phyloP scores from a whole-genome alignment of 2,888 invertebrate species.

The Macaria liturata region DNA sequence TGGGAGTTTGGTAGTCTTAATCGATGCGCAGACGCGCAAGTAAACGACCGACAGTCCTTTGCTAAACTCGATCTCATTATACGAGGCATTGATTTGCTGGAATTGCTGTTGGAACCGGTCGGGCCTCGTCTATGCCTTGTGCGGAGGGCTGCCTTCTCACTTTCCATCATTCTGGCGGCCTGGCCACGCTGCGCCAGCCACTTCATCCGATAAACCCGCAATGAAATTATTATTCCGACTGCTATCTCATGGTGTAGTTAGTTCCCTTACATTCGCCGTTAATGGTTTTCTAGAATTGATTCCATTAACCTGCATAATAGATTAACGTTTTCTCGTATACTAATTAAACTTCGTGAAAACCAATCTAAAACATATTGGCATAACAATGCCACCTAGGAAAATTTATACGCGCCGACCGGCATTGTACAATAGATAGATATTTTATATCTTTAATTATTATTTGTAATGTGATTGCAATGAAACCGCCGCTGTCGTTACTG shows the following conservation, averaged over 20 bases:
- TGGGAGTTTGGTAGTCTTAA: slow-evolving; percentile 63
- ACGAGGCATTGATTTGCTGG: slow-evolving; percentile 62
- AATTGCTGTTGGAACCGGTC: slow-evolving; percentile 68
- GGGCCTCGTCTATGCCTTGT: slow-evolving; percentile 51
- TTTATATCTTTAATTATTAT: slow-evolving; percentile 7
- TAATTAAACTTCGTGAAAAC: background rate
- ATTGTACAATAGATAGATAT: slow-evolving; percentile 2
- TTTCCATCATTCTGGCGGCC: slow-evolving; percentile 46
- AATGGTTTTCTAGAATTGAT: slow-evolving; percentile 3
- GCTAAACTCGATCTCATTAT: slow-evolving; percentile 61
- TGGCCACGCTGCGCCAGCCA: slow-evolving; percentile 25
- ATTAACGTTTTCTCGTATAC: background rate
- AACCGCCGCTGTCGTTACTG: background rate
- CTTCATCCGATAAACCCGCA: slow-evolving; percentile 20
- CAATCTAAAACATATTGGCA: slow-evolving; percentile 4
- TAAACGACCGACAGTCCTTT: slow-evolving; percentile 53
- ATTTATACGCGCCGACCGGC: slow-evolving; percentile 4
- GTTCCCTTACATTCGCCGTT: background rate
- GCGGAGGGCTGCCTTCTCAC: slow-evolving; percentile 53
- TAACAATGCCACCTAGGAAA: slow-evolving; percentile 2
- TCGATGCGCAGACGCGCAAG: slow-evolving; percentile 58
- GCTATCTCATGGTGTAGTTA: slow-evolving; percentile 1
- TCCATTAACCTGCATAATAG: slow-evolving; percentile 2
- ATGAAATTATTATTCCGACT: slow-evolving; percentile 5
- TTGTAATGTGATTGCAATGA: background rate